These are phyloP conservation scores for Drosophila sturtevanti DNA, from an alignment of 1,140 invertebrate species.

Conservation along the genomic window DNA sequence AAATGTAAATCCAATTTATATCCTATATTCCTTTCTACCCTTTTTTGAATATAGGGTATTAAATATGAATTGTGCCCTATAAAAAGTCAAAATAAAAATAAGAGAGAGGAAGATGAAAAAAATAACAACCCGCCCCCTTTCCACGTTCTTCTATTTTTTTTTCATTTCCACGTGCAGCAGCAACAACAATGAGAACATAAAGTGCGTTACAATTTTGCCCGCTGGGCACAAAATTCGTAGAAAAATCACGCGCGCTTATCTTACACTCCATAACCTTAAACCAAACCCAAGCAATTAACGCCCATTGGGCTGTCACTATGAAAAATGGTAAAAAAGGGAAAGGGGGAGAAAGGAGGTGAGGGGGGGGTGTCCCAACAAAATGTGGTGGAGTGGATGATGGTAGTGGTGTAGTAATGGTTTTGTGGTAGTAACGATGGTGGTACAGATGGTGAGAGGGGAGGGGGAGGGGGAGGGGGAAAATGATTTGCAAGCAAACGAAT, in stretches of 20 bases:
- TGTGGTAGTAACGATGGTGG: not conserved
- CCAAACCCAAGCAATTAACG: slow-evolving; percentile 76
- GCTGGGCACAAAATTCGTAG: slow-evolving; percentile 67
- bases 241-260: slow-evolving; percentile 81
- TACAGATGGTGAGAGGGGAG: not conserved
- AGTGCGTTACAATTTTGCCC: slow-evolving; percentile 43
- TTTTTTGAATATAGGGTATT: not conserved
- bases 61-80: slow-evolving; percentile 38
- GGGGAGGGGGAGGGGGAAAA: slow-evolving; percentile 27
- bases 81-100: slow-evolving; percentile 35
- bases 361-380: no score
- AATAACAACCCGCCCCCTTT: slow-evolving; percentile 4
- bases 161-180: not conserved
- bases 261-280: slow-evolving; percentile 50
- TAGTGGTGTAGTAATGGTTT: not conserved
- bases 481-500: slow-evolving; percentile 77
- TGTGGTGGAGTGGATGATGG: not conserved
- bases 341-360: not conserved
- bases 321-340: slow-evolving; percentile 41
- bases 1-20: no score
- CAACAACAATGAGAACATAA: not conserved
- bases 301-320: slow-evolving; percentile 75
- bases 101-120: not conserved
- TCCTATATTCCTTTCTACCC: not conserved
- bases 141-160: no score